Base-by-base conservation (phyloP, 1,140 invertebrate genomes). In the Oncopeltus fasciatus region DNA sequence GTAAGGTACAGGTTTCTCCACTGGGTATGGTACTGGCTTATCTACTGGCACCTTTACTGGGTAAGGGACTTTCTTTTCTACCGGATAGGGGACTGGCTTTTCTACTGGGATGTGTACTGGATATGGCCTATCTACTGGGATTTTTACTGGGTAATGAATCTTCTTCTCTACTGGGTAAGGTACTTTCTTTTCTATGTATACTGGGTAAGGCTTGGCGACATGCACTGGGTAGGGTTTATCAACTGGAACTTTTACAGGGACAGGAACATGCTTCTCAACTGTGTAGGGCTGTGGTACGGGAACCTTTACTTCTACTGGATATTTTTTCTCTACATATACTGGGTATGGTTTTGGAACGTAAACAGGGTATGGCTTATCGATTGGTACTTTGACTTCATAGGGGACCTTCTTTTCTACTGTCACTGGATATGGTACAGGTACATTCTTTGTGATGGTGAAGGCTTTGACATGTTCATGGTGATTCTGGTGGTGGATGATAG, bases 61-160 rank as follows among this genome's bases (percentile, higher is more conserved):
- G 27, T 69, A 69, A 16, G 81, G 82, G 1, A 87, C 83, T 73
- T 85, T 85, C 74, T 87, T 87, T 68, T 86, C 85, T 0, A 75
- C 63, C 3, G 63, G 63, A 28, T 64, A 64, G 21, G 63, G 63
- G 16, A 88, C 82, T 21, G 33, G 26, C 38, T 64, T 64, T 24
- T 64, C 63, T 2, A 64, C 63, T n/a, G 63, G 58, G 2, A 64
- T 57, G 21, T 64, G 63, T 8, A 60, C 59, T 14, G 63, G 63
- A 21, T 60, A 59, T 1, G 63, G 63, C 24, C 47, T 60, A 16
- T 64, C 59, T 2, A 64, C 49, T 1, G 63, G 63, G 9, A 64
- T 38, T 28, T 64, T 60, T 16, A 83, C 81, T 69, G 80, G 78
- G 70, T 81, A 79, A 44, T 78, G 82, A 16, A 84, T 80, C 24